Evolutionary conservation across 2,113 vertebrate genomes (phyloP), one percentile per base, ranked within the genome.

Genomic region (Oryzias javanicus): DNA sequence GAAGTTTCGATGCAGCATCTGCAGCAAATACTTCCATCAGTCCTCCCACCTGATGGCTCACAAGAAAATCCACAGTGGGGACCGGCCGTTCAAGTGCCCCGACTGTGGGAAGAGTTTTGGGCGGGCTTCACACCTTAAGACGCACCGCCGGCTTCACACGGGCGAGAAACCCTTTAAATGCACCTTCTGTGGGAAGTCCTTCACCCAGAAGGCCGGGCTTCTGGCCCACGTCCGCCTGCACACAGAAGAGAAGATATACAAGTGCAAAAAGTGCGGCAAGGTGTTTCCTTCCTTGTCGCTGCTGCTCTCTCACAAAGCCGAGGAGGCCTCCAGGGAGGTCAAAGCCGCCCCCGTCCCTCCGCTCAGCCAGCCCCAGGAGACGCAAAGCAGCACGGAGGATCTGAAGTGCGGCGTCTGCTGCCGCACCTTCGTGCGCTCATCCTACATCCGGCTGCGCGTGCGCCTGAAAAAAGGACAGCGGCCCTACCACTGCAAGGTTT

Each of bases 111-210:
- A 91, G 82, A 78, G 79, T 22, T 93, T 93, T 0, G 89, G 87
- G 16, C 90, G 92, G 0, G 86, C 90, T 19, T 91, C 92, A 0
- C 91, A 93, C 66, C 85, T 93, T 25, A 91, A 91, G 70, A 92
- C 91, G 2, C 92, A 93, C 68, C 85, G 74, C 1, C 82, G 92
- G 14, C 87, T 93, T 14, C 91, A 93, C 84, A 91, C 92, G 0
- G 91, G 91, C 0, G 91, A 92, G 75, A 93, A 92, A 60, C 91
- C 91, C 42, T 93, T 89, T 69, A 81, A 87, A 59, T 93, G 91
- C 82, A 78, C 82, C 20, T 76, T 59, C 57, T 91, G 90, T 5
- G 70, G 80, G 51, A 89, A 89, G 70, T 78, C 85, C 2, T 93
- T 93, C 79, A 84, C 84, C 1, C 88, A 88, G 67, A 88, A 88